A percentile compares a stretch with the other conserved stretches of the same genome.
Evolutionary conservation across 1,140 invertebrate genomes (phyloP).

Genomic region (Ectropis grisescens): DNA sequence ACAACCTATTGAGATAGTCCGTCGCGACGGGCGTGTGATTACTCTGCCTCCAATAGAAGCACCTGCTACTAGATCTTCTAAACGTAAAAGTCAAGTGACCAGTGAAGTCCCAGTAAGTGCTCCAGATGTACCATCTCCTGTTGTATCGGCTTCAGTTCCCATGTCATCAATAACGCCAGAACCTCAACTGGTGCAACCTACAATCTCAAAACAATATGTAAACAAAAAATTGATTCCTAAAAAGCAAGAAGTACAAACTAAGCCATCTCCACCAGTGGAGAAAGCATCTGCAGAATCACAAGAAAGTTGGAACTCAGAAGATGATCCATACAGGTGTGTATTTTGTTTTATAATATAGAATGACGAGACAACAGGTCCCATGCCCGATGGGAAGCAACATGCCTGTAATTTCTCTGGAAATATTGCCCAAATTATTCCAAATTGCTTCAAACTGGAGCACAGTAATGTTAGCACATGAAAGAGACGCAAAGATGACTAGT

Average conservation of each 20-base stretch:
- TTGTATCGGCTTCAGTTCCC: constrained; percentile 1
- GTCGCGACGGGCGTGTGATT: constrained; percentile 79
- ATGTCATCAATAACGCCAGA: constrained; percentile 15
- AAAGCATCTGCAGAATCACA: constrained; percentile 75
- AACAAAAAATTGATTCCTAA: constrained; percentile 45
- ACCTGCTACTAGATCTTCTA: constrained; percentile 52
- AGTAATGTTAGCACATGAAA: too few relatives aligned
- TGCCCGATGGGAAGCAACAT: too few relatives aligned
- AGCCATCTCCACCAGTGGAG: constrained; percentile 19
- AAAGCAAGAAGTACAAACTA: constrained; percentile 30
- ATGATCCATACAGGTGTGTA: constrained; percentile 86
- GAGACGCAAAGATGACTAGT: too few relatives aligned
- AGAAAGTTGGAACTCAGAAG: constrained; percentile 83
- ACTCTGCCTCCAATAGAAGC: constrained; percentile 84
- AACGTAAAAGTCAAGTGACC: constrained; percentile 31
- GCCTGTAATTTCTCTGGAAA: too few relatives aligned
- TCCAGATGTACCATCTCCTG: constrained; percentile 8
- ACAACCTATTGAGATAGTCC: constrained; percentile 77
- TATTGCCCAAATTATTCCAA: too few relatives aligned
- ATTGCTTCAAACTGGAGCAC: too few relatives aligned
- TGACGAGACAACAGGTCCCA: too few relatives aligned
- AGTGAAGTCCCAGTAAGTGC: background rate
- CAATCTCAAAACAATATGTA: constrained; percentile 41
- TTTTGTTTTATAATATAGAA: background rate
- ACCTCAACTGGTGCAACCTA: constrained; percentile 21